Percentiles rank a stretch among this genome's conserved stretches.
Evolutionary conservation across 1,140 invertebrate species (phyloP).

Genomic region (Drosophila repleta): DNA sequence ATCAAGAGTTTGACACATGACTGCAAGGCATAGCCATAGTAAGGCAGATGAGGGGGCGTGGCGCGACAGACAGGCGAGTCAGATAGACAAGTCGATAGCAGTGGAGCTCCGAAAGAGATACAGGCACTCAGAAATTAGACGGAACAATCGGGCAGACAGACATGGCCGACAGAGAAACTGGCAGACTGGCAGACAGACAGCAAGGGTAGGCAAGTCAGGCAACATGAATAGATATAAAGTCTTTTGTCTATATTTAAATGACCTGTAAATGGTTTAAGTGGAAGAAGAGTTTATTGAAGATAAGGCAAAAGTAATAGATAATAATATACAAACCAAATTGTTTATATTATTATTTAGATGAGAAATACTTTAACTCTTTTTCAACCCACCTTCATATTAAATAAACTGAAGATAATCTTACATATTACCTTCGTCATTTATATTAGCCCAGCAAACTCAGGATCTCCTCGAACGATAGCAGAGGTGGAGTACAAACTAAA

Average conservation of each 20-base stretch:
- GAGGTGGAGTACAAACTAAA: no score
- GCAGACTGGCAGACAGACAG: conserved; percentile 13
- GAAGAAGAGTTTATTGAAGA: no score
- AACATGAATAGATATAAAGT: conserved; percentile 34
- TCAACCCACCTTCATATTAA: no score
- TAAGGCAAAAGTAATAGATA: no score
- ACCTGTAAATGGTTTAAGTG: conserved; percentile 4
- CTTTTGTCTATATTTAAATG: conserved; percentile 9
- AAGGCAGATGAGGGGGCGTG: conserved; percentile 9
- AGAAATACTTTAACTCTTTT: no score
- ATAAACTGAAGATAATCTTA: no score
- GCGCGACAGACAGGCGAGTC: conserved; percentile 39
- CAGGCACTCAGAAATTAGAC: conserved; percentile 31
- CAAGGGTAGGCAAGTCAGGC: neutral
- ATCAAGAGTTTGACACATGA: conserved; percentile 62
- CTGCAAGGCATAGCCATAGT: conserved; percentile 11
- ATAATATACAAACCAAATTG: no score
- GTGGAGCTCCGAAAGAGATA: conserved; percentile 15
- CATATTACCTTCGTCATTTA: no score
- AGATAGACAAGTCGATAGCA: conserved; percentile 33
- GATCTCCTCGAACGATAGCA: no score
- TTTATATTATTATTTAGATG: no score
- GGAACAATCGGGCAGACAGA: conserved; percentile 21
- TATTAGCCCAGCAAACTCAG: no score
- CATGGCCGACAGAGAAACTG: conserved; percentile 9